phyloP scores from a whole-genome alignment of 2,113 vertebrate species.

The Argyrosomus japonicus region DNA sequence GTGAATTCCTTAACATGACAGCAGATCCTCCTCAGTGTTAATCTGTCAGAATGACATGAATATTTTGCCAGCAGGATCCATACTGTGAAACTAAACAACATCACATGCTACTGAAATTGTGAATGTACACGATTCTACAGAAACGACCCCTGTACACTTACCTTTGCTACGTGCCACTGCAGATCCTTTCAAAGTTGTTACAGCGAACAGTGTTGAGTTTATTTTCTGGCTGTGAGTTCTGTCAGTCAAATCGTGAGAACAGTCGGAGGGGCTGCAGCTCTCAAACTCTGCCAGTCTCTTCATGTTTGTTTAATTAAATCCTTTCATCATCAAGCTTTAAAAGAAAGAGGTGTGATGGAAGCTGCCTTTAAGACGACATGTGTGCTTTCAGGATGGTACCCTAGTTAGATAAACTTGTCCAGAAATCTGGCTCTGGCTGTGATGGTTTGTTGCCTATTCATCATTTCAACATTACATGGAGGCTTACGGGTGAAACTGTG shows the following conservation, averaged over 20 bases:
- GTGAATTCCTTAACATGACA: too few relatives aligned
- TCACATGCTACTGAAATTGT: neutral
- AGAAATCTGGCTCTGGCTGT: neutral
- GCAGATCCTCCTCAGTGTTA: too few relatives aligned
- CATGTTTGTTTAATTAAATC: conserved; percentile 45
- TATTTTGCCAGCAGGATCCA: neutral
- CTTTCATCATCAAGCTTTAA: conserved; percentile 10
- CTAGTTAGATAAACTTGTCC: neutral
- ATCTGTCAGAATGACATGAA: neutral
- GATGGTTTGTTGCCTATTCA: neutral
- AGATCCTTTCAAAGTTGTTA: neutral
- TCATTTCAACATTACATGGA: neutral
- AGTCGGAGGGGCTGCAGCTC: conserved; percentile 33
- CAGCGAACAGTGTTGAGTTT: neutral
- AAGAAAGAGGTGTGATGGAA: neutral
- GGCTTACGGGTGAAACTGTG: conserved; percentile 8
- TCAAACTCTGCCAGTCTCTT: conserved; percentile 28
- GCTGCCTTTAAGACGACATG: neutral
- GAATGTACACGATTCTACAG: neutral
- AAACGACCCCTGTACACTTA: neutral
- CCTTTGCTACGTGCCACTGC: neutral
- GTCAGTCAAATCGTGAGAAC: conserved; percentile 14
- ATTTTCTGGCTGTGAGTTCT: conserved; percentile 1
- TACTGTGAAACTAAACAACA: neutral
- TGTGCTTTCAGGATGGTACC: neutral